Conservation (phyloP, 2,797 vertebrate genomes). For the Hypotaenidia philippensis region DNA sequence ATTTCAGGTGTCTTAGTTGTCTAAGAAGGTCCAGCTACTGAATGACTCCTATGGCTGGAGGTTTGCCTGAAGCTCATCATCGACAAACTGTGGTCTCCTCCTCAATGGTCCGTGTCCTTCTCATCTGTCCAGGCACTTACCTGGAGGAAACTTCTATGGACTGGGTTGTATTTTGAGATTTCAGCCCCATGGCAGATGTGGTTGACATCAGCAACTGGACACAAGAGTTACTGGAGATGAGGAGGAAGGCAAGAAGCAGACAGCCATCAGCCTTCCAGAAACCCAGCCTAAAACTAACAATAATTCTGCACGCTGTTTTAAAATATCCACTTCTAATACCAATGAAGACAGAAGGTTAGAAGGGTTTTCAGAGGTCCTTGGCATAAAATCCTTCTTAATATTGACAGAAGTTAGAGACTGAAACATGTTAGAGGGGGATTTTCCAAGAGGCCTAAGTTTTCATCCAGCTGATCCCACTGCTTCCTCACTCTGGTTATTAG, state of each 20-base stretch:
- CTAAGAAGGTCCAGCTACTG: not conserved
- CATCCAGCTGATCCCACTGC: not conserved
- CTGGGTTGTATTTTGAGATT: not conserved
- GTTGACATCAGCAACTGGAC: fast-evolving
- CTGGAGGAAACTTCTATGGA: not conserved
- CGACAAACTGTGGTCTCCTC: not conserved
- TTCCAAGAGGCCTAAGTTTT: not conserved
- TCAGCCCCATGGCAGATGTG: not conserved
- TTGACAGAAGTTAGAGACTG: not conserved
- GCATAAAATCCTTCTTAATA: not conserved
- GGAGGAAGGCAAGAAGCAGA: not conserved
- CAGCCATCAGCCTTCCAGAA: not conserved
- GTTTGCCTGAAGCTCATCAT: not conserved
- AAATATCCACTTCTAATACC: not conserved
- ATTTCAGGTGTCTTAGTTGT: not conserved
- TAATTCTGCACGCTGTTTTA: not conserved
- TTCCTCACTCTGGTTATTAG: not conserved
- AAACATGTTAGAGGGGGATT: not conserved
- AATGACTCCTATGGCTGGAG: not conserved
- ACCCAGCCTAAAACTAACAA: not conserved
- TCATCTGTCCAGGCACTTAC: not conserved
- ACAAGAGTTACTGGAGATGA: not conserved
- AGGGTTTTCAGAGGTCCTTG: not conserved
- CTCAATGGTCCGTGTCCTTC: not conserved
- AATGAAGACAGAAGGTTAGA: not conserved